These are phyloP conservation scores for Eriocheir sinensis DNA, from an alignment of 1,140 invertebrate genomes.

Conservation along the genomic window DNA sequence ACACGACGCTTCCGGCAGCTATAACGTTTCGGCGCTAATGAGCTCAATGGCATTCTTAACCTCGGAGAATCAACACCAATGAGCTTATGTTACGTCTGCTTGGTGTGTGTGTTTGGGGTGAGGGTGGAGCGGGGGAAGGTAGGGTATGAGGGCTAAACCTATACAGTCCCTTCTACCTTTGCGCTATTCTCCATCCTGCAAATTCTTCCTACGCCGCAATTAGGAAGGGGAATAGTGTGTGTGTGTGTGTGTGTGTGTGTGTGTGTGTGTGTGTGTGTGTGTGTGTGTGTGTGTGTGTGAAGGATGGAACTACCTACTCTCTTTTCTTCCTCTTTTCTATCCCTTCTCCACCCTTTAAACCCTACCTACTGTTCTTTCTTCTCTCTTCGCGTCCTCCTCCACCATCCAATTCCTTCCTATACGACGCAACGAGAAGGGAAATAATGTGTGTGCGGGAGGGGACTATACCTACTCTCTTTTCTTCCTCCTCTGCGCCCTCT, in stretches of 20 bases:
- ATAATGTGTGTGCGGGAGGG: too few species aligned
- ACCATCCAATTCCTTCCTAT: not conserved
- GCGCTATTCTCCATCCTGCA: too few species aligned
- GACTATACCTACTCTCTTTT: too few species aligned
- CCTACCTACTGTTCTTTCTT: too few species aligned
- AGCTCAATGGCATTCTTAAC: not conserved
- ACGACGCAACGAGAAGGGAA: too few species aligned
- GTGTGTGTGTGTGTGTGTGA: conserved; percentile 47
- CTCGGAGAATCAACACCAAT: not conserved
- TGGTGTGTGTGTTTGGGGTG: conserved; percentile 12
- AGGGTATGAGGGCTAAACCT: not conserved
- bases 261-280: conserved; percentile 54
- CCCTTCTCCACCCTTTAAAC: not conserved
- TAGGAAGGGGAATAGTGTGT: not conserved
- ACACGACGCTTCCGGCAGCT: not conserved
- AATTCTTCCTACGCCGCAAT: too few species aligned
- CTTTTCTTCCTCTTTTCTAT: not conserved
- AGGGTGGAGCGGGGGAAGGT: not conserved
- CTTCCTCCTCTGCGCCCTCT: not conserved
- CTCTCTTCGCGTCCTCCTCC: not conserved
- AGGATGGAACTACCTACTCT: not conserved
- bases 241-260: conserved; percentile 52
- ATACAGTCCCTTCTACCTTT: too few species aligned
- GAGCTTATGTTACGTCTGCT: not conserved
- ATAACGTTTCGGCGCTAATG: not conserved